These are phyloP conservation scores for Pristis pectinata DNA, from an alignment of 2,797 vertebrate genomes.

Conservation along the genomic window DNA sequence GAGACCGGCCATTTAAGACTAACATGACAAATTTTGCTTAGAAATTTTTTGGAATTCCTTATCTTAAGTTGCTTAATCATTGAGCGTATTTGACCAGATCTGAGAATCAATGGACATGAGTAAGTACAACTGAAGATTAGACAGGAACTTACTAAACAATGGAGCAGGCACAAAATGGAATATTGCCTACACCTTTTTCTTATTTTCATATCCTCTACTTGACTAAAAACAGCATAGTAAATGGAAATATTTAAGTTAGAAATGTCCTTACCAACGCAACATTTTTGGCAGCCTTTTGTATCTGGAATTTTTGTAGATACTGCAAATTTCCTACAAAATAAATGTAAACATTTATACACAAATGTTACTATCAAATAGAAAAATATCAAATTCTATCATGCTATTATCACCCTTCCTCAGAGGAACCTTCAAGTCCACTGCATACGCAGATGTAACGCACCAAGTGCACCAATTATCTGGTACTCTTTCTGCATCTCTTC, in stretches of 20 bases:
- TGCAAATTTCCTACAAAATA: slow-evolving; percentile 78
- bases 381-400: too few relatives aligned
- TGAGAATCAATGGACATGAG: neutral
- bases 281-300: slow-evolving; percentile 96
- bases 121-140: neutral
- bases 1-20: too few relatives aligned
- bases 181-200: neutral
- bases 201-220: neutral
- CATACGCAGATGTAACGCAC: too few relatives aligned
- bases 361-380: too few relatives aligned
- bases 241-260: neutral
- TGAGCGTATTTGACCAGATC: neutral
- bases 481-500: too few relatives aligned
- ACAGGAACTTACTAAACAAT: neutral
- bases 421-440: too few relatives aligned
- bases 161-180: neutral
- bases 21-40: too few relatives aligned
- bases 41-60: neutral
- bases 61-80: neutral
- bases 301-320: slow-evolving; percentile 97
- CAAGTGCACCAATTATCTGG: too few relatives aligned
- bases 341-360: neutral
- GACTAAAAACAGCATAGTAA: neutral
- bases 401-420: too few relatives aligned
- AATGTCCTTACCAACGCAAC: slow-evolving; percentile 81